phyloP scores from a whole-genome alignment of 2,113 vertebrate genomes.

The Tiliqua scincoides region DNA sequence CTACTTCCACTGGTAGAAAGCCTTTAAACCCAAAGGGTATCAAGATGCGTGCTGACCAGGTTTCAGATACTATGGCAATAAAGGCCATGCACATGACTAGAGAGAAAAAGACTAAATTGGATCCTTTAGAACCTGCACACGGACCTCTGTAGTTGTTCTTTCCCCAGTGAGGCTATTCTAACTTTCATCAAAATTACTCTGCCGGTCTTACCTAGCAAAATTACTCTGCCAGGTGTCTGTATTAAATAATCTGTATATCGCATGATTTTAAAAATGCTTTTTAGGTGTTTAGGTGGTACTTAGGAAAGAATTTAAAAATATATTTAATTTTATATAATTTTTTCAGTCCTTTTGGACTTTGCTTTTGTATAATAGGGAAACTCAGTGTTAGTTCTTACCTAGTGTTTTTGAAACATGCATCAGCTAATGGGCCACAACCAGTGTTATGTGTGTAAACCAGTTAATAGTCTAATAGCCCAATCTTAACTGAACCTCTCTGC shows the following conservation, averaged over 20 bases:
- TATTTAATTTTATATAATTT: not conserved
- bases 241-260: not conserved
- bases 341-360: not conserved
- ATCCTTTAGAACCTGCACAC: not conserved
- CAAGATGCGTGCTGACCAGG: slow-evolving; percentile 1
- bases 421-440: not conserved
- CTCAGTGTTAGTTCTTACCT: not conserved
- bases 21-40: slow-evolving; percentile 24
- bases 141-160: not conserved
- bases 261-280: not conserved
- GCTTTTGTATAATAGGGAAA: not conserved
- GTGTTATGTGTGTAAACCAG: too few relatives aligned
- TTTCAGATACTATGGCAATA: not conserved
- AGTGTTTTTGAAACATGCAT: not conserved
- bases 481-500: too few relatives aligned
- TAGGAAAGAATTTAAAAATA: not conserved
- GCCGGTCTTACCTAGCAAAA: not conserved
- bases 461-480: too few relatives aligned
- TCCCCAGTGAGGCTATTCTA: not conserved
- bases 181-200: not conserved
- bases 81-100: not conserved
- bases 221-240: not conserved
- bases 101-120: not conserved
- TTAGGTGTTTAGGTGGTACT: not conserved
- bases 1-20: slow-evolving; percentile 26